phyloP scores from a whole-genome alignment of 2,797 vertebrate species.

The Macroramphosus scolopax region DNA sequence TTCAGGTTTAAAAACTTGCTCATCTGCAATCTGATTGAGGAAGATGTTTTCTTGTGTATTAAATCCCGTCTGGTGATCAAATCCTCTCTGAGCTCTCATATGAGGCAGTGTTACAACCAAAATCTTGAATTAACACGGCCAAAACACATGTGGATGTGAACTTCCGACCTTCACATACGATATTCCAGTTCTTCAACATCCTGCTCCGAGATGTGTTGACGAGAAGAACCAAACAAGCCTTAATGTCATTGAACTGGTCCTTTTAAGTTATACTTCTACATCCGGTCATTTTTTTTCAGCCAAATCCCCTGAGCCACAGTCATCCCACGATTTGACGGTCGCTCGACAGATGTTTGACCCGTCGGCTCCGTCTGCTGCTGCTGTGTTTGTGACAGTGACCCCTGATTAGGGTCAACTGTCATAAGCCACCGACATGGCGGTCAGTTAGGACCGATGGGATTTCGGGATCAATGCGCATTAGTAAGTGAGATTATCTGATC shows the following conservation, averaged over 20 bases:
- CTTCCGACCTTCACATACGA: conserved; percentile 8
- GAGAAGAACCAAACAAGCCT: too few relatives aligned
- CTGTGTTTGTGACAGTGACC: conserved; percentile 6
- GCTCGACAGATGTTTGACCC: too few relatives aligned
- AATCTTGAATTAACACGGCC: conserved; percentile 16
- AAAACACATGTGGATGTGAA: conserved; percentile 29
- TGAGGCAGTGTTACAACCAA: conserved; percentile 31
- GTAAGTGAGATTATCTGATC: conserved; percentile 43
- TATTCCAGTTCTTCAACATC: neutral
- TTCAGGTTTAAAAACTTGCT: conserved; percentile 3
- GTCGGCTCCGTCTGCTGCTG: neutral
- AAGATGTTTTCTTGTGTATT: conserved; percentile 5
- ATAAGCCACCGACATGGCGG: conserved; percentile 19
- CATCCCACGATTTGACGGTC: neutral
- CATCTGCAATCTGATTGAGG: conserved; percentile 6
- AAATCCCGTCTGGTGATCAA: conserved; percentile 38
- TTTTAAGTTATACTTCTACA: too few relatives aligned
- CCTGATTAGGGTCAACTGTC: conserved; percentile 31
- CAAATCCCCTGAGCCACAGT: too few relatives aligned
- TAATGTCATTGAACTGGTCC: too few relatives aligned
- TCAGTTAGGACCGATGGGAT: conserved; percentile 26
- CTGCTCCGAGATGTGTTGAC: neutral
- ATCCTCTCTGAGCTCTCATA: conserved; percentile 40
- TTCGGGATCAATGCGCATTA: conserved; percentile 40
- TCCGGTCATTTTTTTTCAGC: too few relatives aligned